Conservation (phyloP, 2,888 invertebrate genomes). For the Drosophila pegasa region DNA sequence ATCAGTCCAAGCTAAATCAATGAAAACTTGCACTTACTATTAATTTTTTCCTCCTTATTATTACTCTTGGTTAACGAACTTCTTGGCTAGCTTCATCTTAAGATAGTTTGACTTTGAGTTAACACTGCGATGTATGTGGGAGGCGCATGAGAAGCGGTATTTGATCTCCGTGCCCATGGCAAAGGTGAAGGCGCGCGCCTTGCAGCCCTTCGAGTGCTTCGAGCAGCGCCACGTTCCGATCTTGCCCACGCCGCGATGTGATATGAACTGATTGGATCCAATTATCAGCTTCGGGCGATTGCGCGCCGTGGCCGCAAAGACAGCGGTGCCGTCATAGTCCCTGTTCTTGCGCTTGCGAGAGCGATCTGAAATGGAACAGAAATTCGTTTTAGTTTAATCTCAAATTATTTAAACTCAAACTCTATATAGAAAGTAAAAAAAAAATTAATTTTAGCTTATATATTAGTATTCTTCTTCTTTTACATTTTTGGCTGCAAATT, state of each 20-base stretch:
- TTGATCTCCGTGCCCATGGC: conserved; percentile 61
- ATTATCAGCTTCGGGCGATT: conserved; percentile 56
- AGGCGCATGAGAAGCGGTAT: conserved; percentile 66
- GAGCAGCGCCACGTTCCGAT: conserved; percentile 64
- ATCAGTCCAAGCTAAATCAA: neutral
- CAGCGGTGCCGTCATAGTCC: conserved; percentile 47
- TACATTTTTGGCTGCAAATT: neutral
- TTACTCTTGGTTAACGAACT: neutral
- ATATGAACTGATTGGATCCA: conserved; percentile 42
- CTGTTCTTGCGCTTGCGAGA: conserved; percentile 10
- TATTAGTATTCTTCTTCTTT: neutral
- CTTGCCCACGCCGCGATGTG: conserved; percentile 44
- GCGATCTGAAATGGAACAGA: conserved; percentile 4
- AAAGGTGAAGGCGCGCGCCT: conserved; percentile 56
- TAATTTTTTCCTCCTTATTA: neutral
- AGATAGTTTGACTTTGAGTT: neutral
- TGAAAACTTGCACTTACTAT: neutral
- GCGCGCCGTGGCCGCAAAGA: conserved; percentile 24
- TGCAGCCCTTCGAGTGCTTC: conserved; percentile 64
- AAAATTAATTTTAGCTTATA: neutral
- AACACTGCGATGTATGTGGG: conserved; percentile 53
- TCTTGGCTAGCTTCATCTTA: conserved; percentile 5
- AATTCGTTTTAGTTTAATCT: neutral
- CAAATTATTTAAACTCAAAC: neutral
- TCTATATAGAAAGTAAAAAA: neutral